A percentile compares a stretch with the other conserved stretches of the same genome.
These are phyloP conservation scores for Trogon surrucura DNA, from an alignment of 2,113 vertebrate species.

Conservation along the genomic window DNA sequence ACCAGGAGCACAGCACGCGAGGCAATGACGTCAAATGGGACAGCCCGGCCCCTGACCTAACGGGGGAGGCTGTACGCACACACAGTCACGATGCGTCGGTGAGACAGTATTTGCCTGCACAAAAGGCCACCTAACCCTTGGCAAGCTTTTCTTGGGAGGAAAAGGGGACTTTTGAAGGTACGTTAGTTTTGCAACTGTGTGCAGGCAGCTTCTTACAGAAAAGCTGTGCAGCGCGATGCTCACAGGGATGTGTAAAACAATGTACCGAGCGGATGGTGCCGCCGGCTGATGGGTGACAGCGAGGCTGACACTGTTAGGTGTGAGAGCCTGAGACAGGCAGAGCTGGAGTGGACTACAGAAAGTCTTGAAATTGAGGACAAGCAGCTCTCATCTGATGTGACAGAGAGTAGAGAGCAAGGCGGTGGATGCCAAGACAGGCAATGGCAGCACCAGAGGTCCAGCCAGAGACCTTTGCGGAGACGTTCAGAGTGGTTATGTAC, in stretches of 20 bases:
- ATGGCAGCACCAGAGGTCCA: accelerated
- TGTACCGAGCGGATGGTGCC: accelerated
- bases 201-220: neutral
- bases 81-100: accelerated
- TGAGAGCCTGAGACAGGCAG: neutral
- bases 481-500: neutral
- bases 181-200: neutral
- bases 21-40: neutral
- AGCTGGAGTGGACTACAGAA: neutral
- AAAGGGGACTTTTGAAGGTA: neutral
- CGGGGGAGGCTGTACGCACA: neutral
- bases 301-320: accelerated
- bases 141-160: neutral
- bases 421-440: neutral
- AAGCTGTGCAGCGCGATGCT: accelerated
- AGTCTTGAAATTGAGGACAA: neutral
- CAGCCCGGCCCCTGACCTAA: accelerated
- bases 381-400: neutral
- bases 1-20: neutral
- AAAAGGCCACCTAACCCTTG: neutral
- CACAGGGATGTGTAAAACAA: accelerated
- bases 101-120: neutral
- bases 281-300: neutral
- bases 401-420: neutral
- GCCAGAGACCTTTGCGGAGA: neutral